Evolutionary conservation across 2,797 vertebrate species (phyloP).

Genomic region (Brotula barbata): DNA sequence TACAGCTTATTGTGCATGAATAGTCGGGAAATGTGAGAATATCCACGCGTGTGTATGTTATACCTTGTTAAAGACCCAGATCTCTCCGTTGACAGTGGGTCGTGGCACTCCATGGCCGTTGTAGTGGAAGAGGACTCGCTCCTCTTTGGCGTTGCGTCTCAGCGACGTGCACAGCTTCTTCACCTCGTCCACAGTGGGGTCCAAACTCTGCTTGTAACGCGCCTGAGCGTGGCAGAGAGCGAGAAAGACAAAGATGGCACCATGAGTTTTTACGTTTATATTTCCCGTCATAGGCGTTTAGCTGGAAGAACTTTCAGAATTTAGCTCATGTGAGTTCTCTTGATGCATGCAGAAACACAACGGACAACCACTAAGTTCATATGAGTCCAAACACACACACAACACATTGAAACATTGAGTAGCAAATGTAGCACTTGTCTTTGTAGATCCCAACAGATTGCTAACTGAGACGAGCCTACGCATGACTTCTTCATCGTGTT

Average conservation of each 20-base stretch:
- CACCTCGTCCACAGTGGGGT: constrained; percentile 97
- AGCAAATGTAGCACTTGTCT: neutral
- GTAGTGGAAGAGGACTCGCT: constrained; percentile 97
- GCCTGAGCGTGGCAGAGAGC: constrained; percentile 78
- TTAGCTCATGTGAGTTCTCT: too few species aligned
- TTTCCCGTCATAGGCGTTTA: neutral
- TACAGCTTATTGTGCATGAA: too few species aligned
- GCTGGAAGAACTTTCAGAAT: too few species aligned
- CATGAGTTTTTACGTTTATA: neutral
- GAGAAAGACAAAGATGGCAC: constrained; percentile 2
- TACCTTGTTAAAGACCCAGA: constrained; percentile 99
- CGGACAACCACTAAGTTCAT: too few species aligned
- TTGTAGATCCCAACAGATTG: neutral
- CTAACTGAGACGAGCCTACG: neutral
- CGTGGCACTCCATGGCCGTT: constrained; percentile 97
- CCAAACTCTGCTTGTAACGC: constrained; percentile 96
- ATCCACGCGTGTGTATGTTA: neutral
- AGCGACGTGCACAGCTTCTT: constrained; percentile 97
- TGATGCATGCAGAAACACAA: too few species aligned
- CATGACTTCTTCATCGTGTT: constrained; percentile 4
- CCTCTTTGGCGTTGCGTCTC: constrained; percentile 95
- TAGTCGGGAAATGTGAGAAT: too few species aligned
- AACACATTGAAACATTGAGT: neutral
- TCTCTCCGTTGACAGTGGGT: constrained; percentile 95
- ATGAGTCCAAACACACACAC: too few species aligned